Evolutionary conservation across 2,113 vertebrate species (phyloP).

Genomic region (Megaptera novaeangliae): DNA sequence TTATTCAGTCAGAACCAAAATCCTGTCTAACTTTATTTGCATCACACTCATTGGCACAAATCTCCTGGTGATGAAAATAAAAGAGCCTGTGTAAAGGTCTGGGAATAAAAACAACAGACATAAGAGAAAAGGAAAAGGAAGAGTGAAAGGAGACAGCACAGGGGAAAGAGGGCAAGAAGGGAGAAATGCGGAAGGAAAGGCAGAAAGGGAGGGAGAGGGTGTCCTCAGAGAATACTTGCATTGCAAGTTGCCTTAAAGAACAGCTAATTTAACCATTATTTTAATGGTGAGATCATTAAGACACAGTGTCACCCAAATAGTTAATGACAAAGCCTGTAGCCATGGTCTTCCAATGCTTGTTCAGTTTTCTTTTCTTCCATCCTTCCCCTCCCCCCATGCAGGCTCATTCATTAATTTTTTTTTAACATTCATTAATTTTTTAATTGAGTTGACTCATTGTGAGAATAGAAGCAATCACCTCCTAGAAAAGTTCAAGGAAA

Average conservation of each 20-base stretch:
- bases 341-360: not conserved
- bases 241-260: not conserved
- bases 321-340: not conserved
- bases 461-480: not conserved
- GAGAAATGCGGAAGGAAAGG: fast-evolving
- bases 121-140: slow-evolving; percentile 1
- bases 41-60: slow-evolving; percentile 64
- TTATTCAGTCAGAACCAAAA: slow-evolving; percentile 69
- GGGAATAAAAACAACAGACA: slow-evolving; percentile 54
- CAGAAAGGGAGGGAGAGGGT: too few species aligned
- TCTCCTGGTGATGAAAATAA: slow-evolving; percentile 54
- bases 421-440: not conserved
- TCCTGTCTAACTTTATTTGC: slow-evolving; percentile 72
- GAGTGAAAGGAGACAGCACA: not conserved
- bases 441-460: not conserved
- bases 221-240: not conserved
- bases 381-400: not conserved
- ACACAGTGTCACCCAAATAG: not conserved
- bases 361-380: not conserved
- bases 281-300: not conserved
- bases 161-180: not conserved
- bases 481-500: not conserved
- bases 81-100: slow-evolving; percentile 62
- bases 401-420: not conserved
- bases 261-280: not conserved